Conservation (phyloP, 2,113 vertebrate genomes). For the Pelodiscus sinensis region DNA sequence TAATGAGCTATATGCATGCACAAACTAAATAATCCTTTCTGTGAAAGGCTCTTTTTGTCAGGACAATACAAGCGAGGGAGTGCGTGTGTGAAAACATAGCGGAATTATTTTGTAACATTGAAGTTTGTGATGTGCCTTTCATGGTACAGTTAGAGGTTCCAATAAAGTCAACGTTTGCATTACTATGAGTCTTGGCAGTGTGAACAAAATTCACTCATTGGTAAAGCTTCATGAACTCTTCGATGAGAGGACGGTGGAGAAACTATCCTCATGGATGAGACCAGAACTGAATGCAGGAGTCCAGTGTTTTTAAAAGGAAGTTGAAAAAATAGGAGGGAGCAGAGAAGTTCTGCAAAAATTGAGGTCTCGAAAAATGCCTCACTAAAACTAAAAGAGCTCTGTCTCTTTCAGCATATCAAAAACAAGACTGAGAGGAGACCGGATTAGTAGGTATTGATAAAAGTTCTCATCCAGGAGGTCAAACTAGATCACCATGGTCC, state of each 20-base stretch:
- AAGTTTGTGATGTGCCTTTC: constrained; percentile 84
- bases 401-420: neutral
- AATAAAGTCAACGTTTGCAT: constrained; percentile 88
- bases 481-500: neutral
- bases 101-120: constrained; percentile 75
- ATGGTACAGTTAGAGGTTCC: constrained; percentile 80
- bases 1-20: constrained; percentile 72
- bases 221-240: neutral
- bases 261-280: neutral
- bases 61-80: constrained; percentile 49
- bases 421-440: neutral
- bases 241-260: neutral
- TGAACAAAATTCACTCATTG: neutral
- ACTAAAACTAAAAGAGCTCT: neutral
- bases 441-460: neutral
- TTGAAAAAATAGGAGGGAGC: neutral
- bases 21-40: constrained; percentile 86
- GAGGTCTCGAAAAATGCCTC: neutral
- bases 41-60: constrained; percentile 87
- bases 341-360: neutral
- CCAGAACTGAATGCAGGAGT: too few species aligned
- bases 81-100: constrained; percentile 31
- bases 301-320: neutral
- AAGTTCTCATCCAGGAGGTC: neutral
- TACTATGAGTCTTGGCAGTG: neutral